Evolutionary conservation across 1,140 invertebrate species (phyloP).

Genomic region (Brachionus sp.): DNA sequence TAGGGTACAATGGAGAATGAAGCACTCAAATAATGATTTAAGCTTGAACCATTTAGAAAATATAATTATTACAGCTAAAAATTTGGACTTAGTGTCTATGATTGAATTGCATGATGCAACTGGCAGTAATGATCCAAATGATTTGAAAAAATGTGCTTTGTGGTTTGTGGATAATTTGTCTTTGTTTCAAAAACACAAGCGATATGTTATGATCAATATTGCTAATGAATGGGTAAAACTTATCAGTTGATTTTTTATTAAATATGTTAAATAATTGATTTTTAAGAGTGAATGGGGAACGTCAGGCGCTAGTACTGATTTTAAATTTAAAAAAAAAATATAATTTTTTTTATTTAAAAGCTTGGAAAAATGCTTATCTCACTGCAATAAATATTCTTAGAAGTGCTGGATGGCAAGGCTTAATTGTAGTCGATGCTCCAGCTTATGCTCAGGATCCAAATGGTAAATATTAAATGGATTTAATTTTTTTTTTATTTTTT

Average conservation of each 20-base stretch:
- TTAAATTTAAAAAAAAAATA: background rate
- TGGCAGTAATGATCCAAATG: conserved; percentile 8
- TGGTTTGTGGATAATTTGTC: conserved; percentile 6
- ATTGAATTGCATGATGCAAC: conserved; percentile 10
- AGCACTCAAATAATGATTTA: conserved; percentile 7
- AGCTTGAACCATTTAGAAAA: conserved; percentile 10
- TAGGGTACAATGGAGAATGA: conserved; percentile 41
- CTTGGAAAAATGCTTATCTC: conserved; percentile 13
- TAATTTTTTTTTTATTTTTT: background rate
- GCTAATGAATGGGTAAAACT: conserved; percentile 20
- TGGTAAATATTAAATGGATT: background rate
- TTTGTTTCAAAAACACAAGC: conserved; percentile 12
- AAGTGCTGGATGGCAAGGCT: conserved; percentile 21
- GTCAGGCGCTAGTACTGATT: background rate
- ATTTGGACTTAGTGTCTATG: background rate
- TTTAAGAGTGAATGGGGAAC: conserved; percentile 13
- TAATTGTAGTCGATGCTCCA: conserved; percentile 25
- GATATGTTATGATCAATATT: conserved; percentile 26
- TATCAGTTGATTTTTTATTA: background rate
- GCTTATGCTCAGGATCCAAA: conserved; percentile 35
- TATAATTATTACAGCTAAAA: conserved; percentile 16
- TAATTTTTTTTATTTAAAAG: background rate
- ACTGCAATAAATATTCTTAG: conserved; percentile 7
- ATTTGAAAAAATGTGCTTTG: background rate
- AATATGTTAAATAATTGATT: background rate